phyloP scores from a whole-genome alignment of 2,797 vertebrate species.

The Pseudochirops cupreus region DNA sequence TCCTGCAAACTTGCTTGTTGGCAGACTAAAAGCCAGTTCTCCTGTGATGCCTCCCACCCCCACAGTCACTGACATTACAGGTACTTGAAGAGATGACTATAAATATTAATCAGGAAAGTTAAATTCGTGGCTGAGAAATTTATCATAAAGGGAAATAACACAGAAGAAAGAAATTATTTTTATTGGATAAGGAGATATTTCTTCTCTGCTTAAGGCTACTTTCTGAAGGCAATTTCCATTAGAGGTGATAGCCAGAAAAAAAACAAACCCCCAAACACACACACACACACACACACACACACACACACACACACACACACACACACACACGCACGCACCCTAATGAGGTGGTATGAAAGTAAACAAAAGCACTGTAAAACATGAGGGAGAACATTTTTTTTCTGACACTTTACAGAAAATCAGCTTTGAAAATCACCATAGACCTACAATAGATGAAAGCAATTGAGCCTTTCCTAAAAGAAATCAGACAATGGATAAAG shows the following conservation, averaged over 20 bases:
- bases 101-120: slow-evolving; percentile 71
- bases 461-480: slow-evolving; percentile 57
- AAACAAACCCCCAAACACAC: slow-evolving; percentile 50
- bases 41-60: slow-evolving; percentile 6
- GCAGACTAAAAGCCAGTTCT: neutral
- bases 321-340: slow-evolving; percentile 29
- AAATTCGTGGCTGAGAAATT: slow-evolving; percentile 70
- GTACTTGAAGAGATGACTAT: slow-evolving; percentile 54
- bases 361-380: slow-evolving; percentile 75
- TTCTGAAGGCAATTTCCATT: slow-evolving; percentile 65
- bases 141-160: slow-evolving; percentile 65
- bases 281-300: too few relatives aligned
- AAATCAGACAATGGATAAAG: slow-evolving; percentile 29
- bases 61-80: slow-evolving; percentile 40
- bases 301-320: slow-evolving; percentile 19
- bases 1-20: neutral
- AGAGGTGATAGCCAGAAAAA: slow-evolving; percentile 47
- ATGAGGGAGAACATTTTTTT: slow-evolving; percentile 48
- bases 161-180: slow-evolving; percentile 68
- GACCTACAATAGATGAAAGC: slow-evolving; percentile 52
- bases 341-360: slow-evolving; percentile 69
- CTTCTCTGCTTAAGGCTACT: slow-evolving; percentile 59
- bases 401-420: slow-evolving; percentile 69
- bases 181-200: slow-evolving; percentile 64
- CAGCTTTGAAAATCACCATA: slow-evolving; percentile 62